These are phyloP conservation scores for Chelonus formosanus DNA, from an alignment of 2,888 invertebrate genomes.

Conservation along the genomic window DNA sequence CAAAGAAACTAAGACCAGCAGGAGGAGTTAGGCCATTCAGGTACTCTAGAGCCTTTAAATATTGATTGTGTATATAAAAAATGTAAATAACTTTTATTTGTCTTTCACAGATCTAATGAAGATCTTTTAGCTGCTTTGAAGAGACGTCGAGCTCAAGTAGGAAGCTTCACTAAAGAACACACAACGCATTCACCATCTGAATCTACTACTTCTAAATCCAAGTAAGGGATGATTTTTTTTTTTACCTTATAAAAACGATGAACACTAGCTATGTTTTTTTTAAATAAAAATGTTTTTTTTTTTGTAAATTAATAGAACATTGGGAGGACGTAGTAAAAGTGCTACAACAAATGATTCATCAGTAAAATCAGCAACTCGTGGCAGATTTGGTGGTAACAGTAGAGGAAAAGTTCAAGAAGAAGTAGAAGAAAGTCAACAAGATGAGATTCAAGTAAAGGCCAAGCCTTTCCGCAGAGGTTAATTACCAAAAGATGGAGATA, in stretches of 20 bases:
- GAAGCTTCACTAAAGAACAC: conserved; percentile 60
- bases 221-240: conserved; percentile 35
- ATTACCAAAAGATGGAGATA: conserved; percentile 22
- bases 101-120: conserved; percentile 72
- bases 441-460: conserved; percentile 57
- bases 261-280: background rate
- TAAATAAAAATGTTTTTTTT: conserved; percentile 11
- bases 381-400: conserved; percentile 50
- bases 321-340: conserved; percentile 42
- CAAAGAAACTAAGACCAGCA: conserved; percentile 72
- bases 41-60: conserved; percentile 35
- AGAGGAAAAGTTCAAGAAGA: conserved; percentile 54
- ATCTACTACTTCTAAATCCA: conserved; percentile 48
- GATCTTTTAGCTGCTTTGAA: conserved; percentile 79
- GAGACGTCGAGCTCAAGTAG: conserved; percentile 76
- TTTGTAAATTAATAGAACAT: conserved; percentile 36
- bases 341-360: conserved; percentile 41
- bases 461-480: conserved; percentile 56
- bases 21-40: conserved; percentile 78
- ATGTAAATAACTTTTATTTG: background rate
- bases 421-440: conserved; percentile 56
- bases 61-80: background rate
- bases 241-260: no score
- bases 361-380: conserved; percentile 49
- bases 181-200: conserved; percentile 47